phyloP scores from a whole-genome alignment of 2,797 vertebrate species.

The Lutjanus argentimaculatus region DNA sequence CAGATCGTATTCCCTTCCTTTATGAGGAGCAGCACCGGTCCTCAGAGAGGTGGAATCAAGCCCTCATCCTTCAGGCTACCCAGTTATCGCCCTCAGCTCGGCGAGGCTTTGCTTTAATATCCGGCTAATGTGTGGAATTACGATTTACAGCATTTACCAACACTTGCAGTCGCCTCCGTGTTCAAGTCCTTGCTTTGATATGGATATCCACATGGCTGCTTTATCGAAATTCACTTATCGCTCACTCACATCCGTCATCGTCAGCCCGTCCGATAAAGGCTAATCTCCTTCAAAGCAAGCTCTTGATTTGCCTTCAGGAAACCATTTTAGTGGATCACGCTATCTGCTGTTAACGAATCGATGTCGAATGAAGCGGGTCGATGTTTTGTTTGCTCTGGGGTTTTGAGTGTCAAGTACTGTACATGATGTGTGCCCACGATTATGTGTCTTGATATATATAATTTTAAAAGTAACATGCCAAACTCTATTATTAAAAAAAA shows the following conservation, averaged over 20 bases:
- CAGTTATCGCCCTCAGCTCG: background rate
- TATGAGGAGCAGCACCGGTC: background rate
- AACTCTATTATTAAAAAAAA: slow-evolving; percentile 67
- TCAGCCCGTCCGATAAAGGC: slow-evolving; percentile 46
- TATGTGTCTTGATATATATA: slow-evolving; percentile 78
- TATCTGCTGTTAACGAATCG: slow-evolving; percentile 54
- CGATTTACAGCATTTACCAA: slow-evolving; percentile 29
- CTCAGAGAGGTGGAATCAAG: slow-evolving; percentile 22
- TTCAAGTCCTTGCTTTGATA: slow-evolving; percentile 62
- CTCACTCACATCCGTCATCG: slow-evolving; percentile 26
- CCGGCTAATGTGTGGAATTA: background rate
- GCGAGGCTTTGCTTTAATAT: slow-evolving; percentile 18
- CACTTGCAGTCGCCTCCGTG: background rate
- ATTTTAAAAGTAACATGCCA: slow-evolving; percentile 74
- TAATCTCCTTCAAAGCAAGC: slow-evolving; percentile 61
- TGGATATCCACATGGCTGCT: slow-evolving; percentile 29
- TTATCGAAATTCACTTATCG: slow-evolving; percentile 34
- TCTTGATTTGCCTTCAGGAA: slow-evolving; percentile 65
- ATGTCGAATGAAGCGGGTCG: slow-evolving; percentile 47
- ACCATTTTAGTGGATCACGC: slow-evolving; percentile 34
- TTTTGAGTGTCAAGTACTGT: slow-evolving; percentile 77
- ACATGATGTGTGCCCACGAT: slow-evolving; percentile 73
- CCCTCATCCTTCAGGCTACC: slow-evolving; percentile 14
- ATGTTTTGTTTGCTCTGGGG: slow-evolving; percentile 73
- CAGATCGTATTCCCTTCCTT: slow-evolving; percentile 6